These are phyloP conservation scores for Zosterops pallidus DNA, from an alignment of 2,113 vertebrate genomes.

Conservation along the genomic window DNA sequence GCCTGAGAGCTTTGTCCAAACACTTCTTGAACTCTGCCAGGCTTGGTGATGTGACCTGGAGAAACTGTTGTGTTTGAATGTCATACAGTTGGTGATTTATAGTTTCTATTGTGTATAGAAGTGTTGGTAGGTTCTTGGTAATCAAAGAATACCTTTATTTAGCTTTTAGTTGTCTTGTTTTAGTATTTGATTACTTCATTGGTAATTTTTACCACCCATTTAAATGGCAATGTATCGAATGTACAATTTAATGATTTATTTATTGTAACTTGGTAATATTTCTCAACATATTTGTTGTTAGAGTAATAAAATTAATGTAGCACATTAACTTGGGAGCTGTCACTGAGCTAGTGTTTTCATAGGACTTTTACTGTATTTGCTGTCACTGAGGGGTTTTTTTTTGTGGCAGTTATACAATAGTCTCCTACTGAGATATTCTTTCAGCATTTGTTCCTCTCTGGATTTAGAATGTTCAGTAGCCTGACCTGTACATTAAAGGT, in stretches of 20 bases:
- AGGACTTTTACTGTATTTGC: conserved; percentile 22
- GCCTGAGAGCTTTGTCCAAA: not conserved
- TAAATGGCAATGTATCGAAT: not conserved
- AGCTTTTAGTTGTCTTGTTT: not conserved
- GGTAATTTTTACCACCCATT: conserved; percentile 4
- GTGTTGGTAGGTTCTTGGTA: not conserved
- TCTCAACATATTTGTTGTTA: not conserved
- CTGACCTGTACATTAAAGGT: conserved; percentile 20
- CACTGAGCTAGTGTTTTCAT: not conserved
- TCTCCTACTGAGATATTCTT: not conserved
- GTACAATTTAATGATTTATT: conserved; percentile 39
- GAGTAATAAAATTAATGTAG: conserved; percentile 34
- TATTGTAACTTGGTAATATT: not conserved
- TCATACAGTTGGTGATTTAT: accelerated
- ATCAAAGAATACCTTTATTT: not conserved
- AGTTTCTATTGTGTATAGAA: not conserved
- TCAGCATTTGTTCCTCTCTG: not conserved
- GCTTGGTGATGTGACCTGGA: not conserved
- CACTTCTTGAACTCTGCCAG: not conserved
- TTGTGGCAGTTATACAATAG: not conserved
- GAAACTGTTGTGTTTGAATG: not conserved
- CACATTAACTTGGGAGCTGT: conserved; percentile 27
- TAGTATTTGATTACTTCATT: conserved; percentile 28
- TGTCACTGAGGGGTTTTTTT: not conserved
- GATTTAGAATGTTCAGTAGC: not conserved